These are phyloP conservation scores for Pocillopora meandrina DNA, from an alignment of 92 coral and sea anemone species.

Conservation along the genomic window DNA sequence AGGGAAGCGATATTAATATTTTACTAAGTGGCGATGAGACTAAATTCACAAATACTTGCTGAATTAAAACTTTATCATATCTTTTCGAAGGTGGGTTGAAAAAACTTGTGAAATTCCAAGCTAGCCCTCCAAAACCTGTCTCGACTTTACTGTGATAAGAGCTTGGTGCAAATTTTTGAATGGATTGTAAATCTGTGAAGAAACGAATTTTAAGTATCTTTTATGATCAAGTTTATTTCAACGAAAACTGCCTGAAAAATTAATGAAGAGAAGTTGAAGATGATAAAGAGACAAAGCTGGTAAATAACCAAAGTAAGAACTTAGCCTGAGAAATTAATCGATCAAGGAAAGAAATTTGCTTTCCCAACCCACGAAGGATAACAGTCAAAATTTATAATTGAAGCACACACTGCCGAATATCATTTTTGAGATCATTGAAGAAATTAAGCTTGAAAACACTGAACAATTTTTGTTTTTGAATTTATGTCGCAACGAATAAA, in stretches of 20 bases:
- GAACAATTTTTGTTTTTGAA: too few species aligned
- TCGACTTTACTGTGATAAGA: background rate
- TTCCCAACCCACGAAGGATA: too few species aligned
- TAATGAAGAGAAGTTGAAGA: conserved; percentile 20
- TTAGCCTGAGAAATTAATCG: background rate
- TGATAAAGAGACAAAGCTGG: background rate
- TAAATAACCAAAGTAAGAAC: background rate
- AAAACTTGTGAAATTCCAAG: conserved; percentile 11
- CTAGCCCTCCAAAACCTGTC: background rate
- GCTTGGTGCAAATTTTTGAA: background rate
- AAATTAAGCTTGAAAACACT: too few species aligned
- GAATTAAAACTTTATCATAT: conserved; percentile 59
- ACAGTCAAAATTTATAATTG: too few species aligned
- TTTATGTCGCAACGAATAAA: too few species aligned
- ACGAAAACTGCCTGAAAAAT: conserved; percentile 29
- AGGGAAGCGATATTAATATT: conserved; percentile 56
- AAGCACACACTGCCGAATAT: too few species aligned
- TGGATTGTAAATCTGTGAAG: background rate
- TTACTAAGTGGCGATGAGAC: conserved; percentile 56
- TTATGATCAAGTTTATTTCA: conserved; percentile 19
- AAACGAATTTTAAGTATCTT: conserved; percentile 5
- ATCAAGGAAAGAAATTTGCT: background rate
- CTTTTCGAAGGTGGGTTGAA: conserved; percentile 12
- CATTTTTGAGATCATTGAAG: too few species aligned
- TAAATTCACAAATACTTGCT: conserved; percentile 41